Base-by-base conservation (phyloP, 2,888 invertebrate species). In the Myopa testacea region DNA sequence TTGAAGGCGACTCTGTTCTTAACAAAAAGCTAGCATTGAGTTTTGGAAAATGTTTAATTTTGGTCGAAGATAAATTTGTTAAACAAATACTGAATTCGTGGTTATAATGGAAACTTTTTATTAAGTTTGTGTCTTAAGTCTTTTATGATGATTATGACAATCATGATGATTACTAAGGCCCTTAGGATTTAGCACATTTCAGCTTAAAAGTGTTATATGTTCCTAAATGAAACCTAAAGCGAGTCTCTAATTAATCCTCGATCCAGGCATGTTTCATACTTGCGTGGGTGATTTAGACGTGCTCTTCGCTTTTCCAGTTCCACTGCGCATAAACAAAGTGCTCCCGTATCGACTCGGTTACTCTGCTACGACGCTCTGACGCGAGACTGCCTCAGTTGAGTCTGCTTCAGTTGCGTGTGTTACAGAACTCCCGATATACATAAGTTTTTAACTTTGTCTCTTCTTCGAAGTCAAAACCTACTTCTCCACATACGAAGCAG, bases 51-150 rank as follows among this genome's bases (percentile, higher is more conserved):
- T 1, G 2, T 1, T 26, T 26, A 26, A 1, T 26, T 26, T 26
- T 26, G 26, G 26, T 26, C 26, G 1, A 26, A 1, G 2, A 1
- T 26, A 26, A 26, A 1, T 26, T 26, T 26, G 1, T 26, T 26
- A 26, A 26, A 26, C 2, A 26, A 26, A 26, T 26, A 26, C 2
- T 1, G 26, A 26, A 26, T 26, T 26, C 26, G 1, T 26, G 26
- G 26, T 26, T 26, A 2, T 26, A 26, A 26, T 26, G 26, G 26
- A 26, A 26, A 26, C 26, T 26, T 26, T 26, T 2, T 26, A 26
- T 37, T 8, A 65, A 67, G 67, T 67, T 67, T 40, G 37, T 67
- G 10, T 67, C 67, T 67, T 67, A 67, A 67, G 37, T 67, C 67
- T 67, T 67, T 67, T 26, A 2, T 26, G 1, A 26, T 26, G 26